Percentiles rank a stretch among this genome's conserved stretches.
These are phyloP conservation scores for Willowsia nigromaculata DNA, from an alignment of 2,888 invertebrate genomes.

Conservation along the genomic window DNA sequence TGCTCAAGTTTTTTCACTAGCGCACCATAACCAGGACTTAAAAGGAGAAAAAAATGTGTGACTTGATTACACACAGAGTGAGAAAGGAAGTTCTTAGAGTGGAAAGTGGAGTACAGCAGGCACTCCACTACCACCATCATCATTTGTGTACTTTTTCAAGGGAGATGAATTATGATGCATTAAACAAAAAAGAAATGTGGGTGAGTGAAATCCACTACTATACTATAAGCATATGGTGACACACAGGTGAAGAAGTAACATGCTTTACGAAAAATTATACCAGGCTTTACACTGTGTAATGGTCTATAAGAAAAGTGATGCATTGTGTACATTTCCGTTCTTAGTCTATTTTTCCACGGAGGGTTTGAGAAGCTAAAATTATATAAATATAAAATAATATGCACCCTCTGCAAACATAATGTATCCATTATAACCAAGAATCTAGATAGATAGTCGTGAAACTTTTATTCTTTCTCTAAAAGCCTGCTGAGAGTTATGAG, in stretches of 20 bases:
- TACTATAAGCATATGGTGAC: background rate
- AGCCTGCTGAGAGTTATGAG: slow-evolving; percentile 70
- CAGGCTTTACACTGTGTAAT: background rate
- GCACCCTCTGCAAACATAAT: background rate
- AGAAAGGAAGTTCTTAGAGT: background rate
- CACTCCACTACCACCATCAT: background rate
- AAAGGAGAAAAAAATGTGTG: slow-evolving; percentile 10
- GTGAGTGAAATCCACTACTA: background rate
- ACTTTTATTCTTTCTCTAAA: slow-evolving; percentile 40
- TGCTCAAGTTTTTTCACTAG: slow-evolving; percentile 48
- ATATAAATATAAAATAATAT: background rate
- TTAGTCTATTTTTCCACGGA: background rate
- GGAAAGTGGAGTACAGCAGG: background rate
- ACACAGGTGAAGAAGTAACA: background rate
- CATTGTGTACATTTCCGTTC: slow-evolving; percentile 69
- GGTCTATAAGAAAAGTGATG: slow-evolving; percentile 25
- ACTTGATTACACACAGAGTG: slow-evolving; percentile 50
- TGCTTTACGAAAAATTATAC: background rate
- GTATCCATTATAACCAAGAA: background rate
- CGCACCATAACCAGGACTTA: background rate
- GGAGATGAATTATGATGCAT: slow-evolving; percentile 62
- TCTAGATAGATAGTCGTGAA: background rate
- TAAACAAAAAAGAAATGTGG: background rate
- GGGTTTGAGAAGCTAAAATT: background rate
- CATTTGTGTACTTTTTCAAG: slow-evolving; percentile 26